Conservation (phyloP, 2,797 vertebrate species). For the Etheostoma perlongum region DNA sequence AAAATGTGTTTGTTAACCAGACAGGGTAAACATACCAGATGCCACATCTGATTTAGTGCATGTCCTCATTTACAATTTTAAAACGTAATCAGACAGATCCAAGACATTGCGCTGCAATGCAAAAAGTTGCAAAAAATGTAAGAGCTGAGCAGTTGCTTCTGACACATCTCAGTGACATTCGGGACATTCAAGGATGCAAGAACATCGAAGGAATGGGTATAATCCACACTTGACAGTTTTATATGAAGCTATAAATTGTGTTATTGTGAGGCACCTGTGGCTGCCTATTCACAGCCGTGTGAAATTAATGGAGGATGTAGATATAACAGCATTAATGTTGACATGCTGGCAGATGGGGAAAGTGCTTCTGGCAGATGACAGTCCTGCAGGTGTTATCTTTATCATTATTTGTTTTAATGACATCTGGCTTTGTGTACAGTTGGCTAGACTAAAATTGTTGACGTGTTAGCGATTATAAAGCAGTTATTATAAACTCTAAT, state of each 20-base stretch:
- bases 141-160: background rate
- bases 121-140: background rate
- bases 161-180: conserved; percentile 5
- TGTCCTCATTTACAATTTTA: background rate
- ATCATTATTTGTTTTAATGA: conserved; percentile 29
- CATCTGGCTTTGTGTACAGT: background rate
- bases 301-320: conserved; percentile 42
- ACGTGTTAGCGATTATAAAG: background rate
- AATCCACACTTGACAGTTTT: conserved; percentile 61
- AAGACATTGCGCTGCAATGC: background rate
- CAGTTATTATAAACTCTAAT: background rate
- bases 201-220: conserved; percentile 26
- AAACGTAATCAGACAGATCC: conserved; percentile 5
- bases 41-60: background rate
- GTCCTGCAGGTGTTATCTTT: conserved; percentile 36
- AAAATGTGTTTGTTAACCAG: background rate
- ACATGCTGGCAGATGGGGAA: conserved; percentile 51
- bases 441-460: background rate
- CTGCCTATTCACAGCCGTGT: conserved; percentile 45
- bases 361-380: conserved; percentile 33
- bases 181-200: conserved; percentile 23
- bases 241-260: conserved; percentile 61
- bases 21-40: background rate
- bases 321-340: conserved; percentile 40
- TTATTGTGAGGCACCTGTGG: conserved; percentile 58